Conservation (phyloP, 2,888 invertebrate genomes). For the Conchocele bisecta region DNA sequence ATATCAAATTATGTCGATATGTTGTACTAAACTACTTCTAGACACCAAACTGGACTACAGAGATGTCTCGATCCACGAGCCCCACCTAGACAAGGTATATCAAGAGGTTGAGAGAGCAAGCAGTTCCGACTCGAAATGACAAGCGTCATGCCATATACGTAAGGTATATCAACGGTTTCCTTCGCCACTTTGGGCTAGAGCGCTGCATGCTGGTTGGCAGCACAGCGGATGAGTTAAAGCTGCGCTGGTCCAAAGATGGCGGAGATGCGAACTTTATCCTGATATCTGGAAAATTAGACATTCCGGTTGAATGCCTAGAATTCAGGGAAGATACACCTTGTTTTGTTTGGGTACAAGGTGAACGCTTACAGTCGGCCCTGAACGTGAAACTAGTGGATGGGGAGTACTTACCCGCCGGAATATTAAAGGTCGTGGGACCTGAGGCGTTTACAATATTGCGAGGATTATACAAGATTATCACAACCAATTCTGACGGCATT, state of each 20-base stretch:
- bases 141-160: constrained; percentile 27
- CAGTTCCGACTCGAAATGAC: constrained; percentile 31
- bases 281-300: constrained; percentile 40
- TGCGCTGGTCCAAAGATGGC: constrained; percentile 43
- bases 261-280: constrained; percentile 59
- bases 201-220: constrained; percentile 52
- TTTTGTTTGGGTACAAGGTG: constrained; percentile 48
- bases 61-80: too few species aligned
- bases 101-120: constrained; percentile 14
- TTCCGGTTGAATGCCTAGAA: constrained; percentile 45
- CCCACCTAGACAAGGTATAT: too few species aligned
- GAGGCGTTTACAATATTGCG: constrained; percentile 43
- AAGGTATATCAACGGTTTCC: constrained; percentile 31
- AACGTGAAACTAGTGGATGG: background rate
- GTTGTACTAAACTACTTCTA: too few species aligned
- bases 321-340: constrained; percentile 43
- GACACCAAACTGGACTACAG: too few species aligned
- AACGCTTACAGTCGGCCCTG: constrained; percentile 11
- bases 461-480: constrained; percentile 30
- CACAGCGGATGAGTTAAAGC: constrained; percentile 45
- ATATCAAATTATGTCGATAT: too few species aligned
- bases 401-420: constrained; percentile 30
- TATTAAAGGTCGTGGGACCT: constrained; percentile 28
- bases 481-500: constrained; percentile 11
- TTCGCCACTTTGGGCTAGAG: constrained; percentile 35